phyloP scores from a whole-genome alignment of 2,888 invertebrate species.

The Dioctria rufipes region DNA sequence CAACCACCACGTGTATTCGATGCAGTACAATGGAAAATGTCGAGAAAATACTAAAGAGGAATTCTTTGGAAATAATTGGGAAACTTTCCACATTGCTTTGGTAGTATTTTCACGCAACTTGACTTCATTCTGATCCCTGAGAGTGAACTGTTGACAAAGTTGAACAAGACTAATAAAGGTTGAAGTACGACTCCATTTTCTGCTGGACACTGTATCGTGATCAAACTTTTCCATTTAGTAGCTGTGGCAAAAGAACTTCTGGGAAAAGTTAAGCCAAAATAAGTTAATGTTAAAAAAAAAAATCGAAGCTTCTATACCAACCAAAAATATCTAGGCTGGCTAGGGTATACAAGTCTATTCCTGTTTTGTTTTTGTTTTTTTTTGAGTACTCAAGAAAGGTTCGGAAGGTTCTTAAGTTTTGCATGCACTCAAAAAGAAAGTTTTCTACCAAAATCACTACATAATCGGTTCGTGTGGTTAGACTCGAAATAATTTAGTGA shows the following conservation, averaged over 20 bases:
- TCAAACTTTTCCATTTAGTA: conserved; percentile 37
- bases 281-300: neutral
- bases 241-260: neutral
- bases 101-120: conserved; percentile 23
- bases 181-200: conserved; percentile 20
- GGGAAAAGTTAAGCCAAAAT: neutral
- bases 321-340: neutral
- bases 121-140: neutral
- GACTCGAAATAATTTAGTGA: neutral
- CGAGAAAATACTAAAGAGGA: no score
- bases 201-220: neutral
- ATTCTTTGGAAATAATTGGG: conserved; percentile 5
- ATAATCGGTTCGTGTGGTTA: neutral
- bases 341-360: no score
- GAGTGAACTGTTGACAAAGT: conserved; percentile 25
- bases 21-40: no score
- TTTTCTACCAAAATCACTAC: neutral
- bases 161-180: conserved; percentile 14
- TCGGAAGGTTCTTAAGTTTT: no score
- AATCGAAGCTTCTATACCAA: conserved; percentile 1
- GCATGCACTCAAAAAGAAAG: no score
- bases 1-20: no score
- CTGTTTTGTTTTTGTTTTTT: no score
- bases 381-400: no score
- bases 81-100: conserved; percentile 19